Evolutionary conservation across 2,888 invertebrate genomes (phyloP).

Genomic region (Eudasyphora cyanicolor): DNA sequence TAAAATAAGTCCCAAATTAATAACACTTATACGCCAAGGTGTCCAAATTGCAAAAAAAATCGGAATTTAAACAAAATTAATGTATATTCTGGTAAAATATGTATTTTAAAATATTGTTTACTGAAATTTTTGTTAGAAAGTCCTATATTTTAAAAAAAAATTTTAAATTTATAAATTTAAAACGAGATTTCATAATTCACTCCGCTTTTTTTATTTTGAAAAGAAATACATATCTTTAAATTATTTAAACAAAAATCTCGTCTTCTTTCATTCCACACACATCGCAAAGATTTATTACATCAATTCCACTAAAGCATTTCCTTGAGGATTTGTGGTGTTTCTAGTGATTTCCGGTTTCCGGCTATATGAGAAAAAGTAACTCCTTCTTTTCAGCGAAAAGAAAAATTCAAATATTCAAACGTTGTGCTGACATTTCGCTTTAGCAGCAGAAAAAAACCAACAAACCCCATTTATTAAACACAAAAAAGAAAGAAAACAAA

Average conservation of each 20-base stretch:
- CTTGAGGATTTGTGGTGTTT: neutral
- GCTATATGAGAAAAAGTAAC: neutral
- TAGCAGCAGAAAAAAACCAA: neutral
- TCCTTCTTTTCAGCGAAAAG: neutral
- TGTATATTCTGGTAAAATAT: no score
- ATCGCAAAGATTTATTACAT: slow-evolving; percentile 10
- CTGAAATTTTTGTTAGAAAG: no score
- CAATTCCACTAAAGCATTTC: neutral
- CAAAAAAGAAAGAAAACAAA: neutral
- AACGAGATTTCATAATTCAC: no score
- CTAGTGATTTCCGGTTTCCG: slow-evolving; percentile 25
- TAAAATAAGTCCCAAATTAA: no score
- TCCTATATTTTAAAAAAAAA: no score
- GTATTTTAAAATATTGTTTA: no score
- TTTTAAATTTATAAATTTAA: no score
- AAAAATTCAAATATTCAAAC: slow-evolving; percentile 4
- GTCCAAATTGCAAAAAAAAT: no score
- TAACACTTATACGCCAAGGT: no score
- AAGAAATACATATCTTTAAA: no score
- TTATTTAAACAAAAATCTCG: neutral
- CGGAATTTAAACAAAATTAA: no score
- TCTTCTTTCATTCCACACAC: neutral
- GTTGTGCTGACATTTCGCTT: slow-evolving; percentile 19
- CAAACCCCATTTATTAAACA: neutral
- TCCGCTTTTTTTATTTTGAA: no score